phyloP scores from a whole-genome alignment of 2,888 invertebrate genomes.

The Clanis bilineata region DNA sequence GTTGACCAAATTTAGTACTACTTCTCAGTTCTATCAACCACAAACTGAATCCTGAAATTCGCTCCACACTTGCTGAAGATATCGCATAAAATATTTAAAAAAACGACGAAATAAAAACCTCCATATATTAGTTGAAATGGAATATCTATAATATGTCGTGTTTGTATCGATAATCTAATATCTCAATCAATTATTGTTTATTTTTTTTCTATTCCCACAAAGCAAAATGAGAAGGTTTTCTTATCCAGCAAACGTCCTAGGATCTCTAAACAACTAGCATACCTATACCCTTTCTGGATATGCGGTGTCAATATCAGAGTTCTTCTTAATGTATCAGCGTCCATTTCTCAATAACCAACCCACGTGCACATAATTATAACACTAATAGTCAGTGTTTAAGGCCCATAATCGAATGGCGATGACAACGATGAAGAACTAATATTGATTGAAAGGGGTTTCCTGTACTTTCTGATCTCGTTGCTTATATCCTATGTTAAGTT shows the following conservation, averaged over 20 bases:
- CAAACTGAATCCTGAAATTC: too few relatives aligned
- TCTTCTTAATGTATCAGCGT: constrained; percentile 11
- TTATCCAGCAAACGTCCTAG: background rate
- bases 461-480: constrained; percentile 37
- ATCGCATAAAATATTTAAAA: too few relatives aligned
- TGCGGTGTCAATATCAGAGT: constrained; percentile 19
- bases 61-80: too few relatives aligned
- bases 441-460: constrained; percentile 51
- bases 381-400: background rate
- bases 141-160: too few relatives aligned
- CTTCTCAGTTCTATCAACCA: too few relatives aligned
- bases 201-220: too few relatives aligned
- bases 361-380: background rate
- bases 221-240: background rate
- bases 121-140: too few relatives aligned
- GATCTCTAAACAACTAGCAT: constrained; percentile 5
- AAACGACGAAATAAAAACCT: too few relatives aligned
- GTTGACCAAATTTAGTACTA: too few relatives aligned
- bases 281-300: constrained; percentile 14
- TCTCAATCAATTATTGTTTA: too few relatives aligned
- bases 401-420: constrained; percentile 1
- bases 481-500: constrained; percentile 5
- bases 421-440: constrained; percentile 29
- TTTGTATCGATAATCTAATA: too few relatives aligned
- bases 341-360: background rate